These are phyloP conservation scores for Paragorgia papillata DNA, from an alignment of 92 coral and sea anemone genomes.

Conservation along the genomic window DNA sequence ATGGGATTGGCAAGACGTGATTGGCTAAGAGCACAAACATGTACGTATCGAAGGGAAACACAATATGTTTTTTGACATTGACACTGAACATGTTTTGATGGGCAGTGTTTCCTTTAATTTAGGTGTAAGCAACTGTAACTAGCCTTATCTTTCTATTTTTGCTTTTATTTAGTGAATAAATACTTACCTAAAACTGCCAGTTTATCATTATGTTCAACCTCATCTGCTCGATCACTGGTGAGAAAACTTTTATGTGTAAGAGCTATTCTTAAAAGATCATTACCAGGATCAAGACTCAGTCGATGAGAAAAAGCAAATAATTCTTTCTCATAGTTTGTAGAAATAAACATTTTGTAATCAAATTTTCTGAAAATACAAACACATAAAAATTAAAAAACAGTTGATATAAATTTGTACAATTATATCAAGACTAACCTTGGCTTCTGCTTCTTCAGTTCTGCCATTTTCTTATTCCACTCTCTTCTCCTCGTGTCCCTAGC, in stretches of 20 bases:
- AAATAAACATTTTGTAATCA: conserved; percentile 83
- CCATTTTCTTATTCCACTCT: conserved; percentile 72
- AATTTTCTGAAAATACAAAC: conserved; percentile 60
- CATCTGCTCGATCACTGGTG: conserved; percentile 1
- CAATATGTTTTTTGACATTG: no score
- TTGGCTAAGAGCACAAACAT: no score
- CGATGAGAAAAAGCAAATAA: conserved; percentile 87
- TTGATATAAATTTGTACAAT: no score
- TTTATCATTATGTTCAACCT: conserved; percentile 65
- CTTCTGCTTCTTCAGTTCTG: conserved; percentile 69
- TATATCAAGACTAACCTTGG: conserved; percentile 40
- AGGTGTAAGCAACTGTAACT: no score
- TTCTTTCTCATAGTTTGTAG: conserved; percentile 80
- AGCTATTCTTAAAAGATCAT: conserved; percentile 55
- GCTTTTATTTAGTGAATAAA: no score
- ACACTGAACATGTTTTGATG: no score
- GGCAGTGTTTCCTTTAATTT: no score
- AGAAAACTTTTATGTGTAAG: conserved; percentile 72
- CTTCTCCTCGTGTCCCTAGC: conserved; percentile 89
- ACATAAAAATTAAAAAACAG: neutral
- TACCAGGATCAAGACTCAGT: conserved; percentile 66
- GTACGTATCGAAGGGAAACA: no score
- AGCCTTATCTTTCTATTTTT: no score
- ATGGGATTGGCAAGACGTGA: no score
- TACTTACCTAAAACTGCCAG: conserved; percentile 78